Evolutionary conservation across 1,140 invertebrate genomes (phyloP).

Genomic region (Teleogryllus occipitalis): DNA sequence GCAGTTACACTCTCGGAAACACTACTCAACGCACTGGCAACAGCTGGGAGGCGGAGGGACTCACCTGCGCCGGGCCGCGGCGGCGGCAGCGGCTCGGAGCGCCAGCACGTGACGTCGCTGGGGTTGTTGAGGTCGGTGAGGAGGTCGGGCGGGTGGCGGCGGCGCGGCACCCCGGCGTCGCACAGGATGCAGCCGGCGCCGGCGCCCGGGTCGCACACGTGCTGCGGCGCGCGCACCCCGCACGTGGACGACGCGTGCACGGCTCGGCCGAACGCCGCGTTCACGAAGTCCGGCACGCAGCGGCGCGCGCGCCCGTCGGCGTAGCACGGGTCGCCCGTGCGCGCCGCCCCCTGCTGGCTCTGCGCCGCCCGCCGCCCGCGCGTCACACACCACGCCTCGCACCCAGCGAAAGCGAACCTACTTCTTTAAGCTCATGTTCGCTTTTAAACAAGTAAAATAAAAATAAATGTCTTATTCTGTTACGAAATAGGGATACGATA

Average conservation of each 20-base stretch:
- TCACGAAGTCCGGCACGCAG: constrained; percentile 86
- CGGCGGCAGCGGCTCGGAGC: constrained; percentile 72
- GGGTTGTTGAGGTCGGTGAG: constrained; percentile 95
- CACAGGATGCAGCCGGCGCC: constrained; percentile 68
- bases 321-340: neutral
- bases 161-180: constrained; percentile 67
- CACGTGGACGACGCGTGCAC: constrained; percentile 87
- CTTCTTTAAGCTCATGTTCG: too few relatives aligned
- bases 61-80: constrained; percentile 34
- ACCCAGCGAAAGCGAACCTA: too few relatives aligned
- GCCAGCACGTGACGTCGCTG: constrained; percentile 95
- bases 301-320: neutral
- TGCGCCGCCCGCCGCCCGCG: too few relatives aligned
- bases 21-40: too few relatives aligned
- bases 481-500: too few relatives aligned
- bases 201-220: constrained; percentile 55
- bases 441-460: too few relatives aligned
- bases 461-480: too few relatives aligned
- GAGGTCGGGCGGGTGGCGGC: constrained; percentile 68
- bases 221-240: constrained; percentile 57
- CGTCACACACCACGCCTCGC: too few relatives aligned
- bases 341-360: too few relatives aligned
- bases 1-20: too few relatives aligned
- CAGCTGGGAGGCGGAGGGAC: too few relatives aligned
- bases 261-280: constrained; percentile 85